These are phyloP conservation scores for Clangula hyemalis DNA, from an alignment of 2,797 vertebrate species.

Conservation along the genomic window DNA sequence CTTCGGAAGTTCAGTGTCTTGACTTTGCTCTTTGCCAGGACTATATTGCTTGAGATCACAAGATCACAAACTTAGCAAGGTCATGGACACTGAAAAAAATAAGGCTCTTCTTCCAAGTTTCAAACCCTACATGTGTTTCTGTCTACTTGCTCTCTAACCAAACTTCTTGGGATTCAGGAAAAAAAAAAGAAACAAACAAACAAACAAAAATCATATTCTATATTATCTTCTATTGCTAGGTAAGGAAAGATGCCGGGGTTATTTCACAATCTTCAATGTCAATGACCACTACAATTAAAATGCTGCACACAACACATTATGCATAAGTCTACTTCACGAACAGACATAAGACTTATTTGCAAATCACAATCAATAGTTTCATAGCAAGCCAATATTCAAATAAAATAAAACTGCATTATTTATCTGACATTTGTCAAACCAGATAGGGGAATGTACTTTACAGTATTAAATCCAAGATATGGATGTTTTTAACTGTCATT, in stretches of 20 bases:
- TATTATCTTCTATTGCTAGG: neutral
- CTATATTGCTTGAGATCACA: too few species aligned
- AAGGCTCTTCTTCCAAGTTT: neutral
- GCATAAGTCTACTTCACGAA: neutral
- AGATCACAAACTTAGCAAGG: too few species aligned
- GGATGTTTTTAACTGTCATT: constrained; percentile 14
- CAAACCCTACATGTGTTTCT: neutral
- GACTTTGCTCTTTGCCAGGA: too few species aligned
- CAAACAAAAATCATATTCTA: neutral
- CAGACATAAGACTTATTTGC: neutral
- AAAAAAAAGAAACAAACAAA: neutral
- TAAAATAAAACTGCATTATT: constrained; percentile 28
- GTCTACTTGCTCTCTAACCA: neutral
- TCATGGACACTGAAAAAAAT: neutral
- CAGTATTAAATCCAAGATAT: neutral
- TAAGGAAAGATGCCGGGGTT: neutral
- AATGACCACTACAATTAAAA: constrained; percentile 23
- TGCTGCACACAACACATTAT: neutral
- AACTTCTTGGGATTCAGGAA: neutral
- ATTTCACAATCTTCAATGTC: constrained; percentile 35
- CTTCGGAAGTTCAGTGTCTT: too few species aligned
- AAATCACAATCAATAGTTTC: neutral
- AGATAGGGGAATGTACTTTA: constrained; percentile 21
- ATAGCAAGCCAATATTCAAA: constrained; percentile 7
- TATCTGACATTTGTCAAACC: neutral